Conservation (phyloP, 2,113 vertebrate genomes). For the Clupea harengus region DNA sequence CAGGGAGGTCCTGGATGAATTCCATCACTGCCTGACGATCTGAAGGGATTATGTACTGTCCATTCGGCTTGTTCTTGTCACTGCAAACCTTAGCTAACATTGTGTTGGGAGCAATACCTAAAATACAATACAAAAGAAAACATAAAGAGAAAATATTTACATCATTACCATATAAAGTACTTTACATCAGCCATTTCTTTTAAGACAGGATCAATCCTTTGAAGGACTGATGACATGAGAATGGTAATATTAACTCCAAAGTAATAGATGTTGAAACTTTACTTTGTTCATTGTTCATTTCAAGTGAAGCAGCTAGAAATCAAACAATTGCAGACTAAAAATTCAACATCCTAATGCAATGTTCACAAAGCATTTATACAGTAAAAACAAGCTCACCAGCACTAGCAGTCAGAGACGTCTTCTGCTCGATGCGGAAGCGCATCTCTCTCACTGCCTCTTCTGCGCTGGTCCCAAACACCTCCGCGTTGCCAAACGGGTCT, state of each 20-base stretch:
- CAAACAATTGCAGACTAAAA: neutral
- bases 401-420: conserved; percentile 90
- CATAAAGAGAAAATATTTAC: neutral
- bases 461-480: conserved; percentile 84
- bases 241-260: no score
- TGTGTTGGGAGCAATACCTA: conserved; percentile 94
- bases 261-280: no score
- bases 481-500: conserved; percentile 51
- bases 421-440: conserved; percentile 93
- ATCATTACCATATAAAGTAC: neutral
- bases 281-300: neutral
- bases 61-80: conserved; percentile 95
- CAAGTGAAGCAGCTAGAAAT: neutral
- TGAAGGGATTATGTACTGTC: conserved; percentile 82
- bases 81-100: conserved; percentile 97
- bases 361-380: neutral
- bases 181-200: no score
- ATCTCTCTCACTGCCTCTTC: conserved; percentile 95
- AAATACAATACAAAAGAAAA: no score
- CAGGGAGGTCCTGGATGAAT: conserved; percentile 86
- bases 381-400: conserved; percentile 75
- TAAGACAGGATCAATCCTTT: no score
- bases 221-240: no score
- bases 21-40: conserved; percentile 81
- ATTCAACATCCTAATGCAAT: neutral